Percentiles rank a stretch among this genome's conserved stretches.
Evolutionary conservation across 2,888 invertebrate species (phyloP).

Genomic region (Diloba caeruleocephala): DNA sequence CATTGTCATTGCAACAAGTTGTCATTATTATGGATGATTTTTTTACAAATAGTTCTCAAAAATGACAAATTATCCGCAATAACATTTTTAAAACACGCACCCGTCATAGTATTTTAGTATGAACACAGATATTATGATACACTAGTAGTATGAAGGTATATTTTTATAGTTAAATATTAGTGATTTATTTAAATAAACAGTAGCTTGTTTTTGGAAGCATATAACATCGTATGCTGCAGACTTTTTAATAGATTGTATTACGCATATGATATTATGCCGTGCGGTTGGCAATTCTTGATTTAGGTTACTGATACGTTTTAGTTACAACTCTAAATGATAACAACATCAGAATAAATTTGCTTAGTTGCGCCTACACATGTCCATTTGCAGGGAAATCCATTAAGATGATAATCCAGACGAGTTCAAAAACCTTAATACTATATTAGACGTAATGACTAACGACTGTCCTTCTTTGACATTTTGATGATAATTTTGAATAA

Average conservation of each 20-base stretch:
- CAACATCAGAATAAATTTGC: conserved; percentile 45
- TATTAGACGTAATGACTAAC: conserved; percentile 48
- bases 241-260: conserved; percentile 10
- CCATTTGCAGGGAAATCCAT: conserved; percentile 61
- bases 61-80: conserved; percentile 86
- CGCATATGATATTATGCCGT: neutral
- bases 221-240: neutral
- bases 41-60: conserved; percentile 15
- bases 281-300: conserved; percentile 50
- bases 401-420: conserved; percentile 59
- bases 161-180: conserved; percentile 9
- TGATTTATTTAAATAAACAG: conserved; percentile 11
- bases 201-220: neutral
- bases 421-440: conserved; percentile 68
- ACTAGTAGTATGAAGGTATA: conserved; percentile 37
- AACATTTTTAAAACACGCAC: conserved; percentile 67
- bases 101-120: conserved; percentile 56
- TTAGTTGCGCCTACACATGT: conserved; percentile 63
- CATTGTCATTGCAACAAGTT: conserved; percentile 82
- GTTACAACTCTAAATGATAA: conserved; percentile 48
- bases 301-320: conserved; percentile 49
- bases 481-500: conserved; percentile 36
- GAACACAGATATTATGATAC: no score
- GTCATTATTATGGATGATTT: conserved; percentile 68
- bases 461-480: conserved; percentile 37